Percentiles rank a stretch among this genome's conserved stretches.
These are phyloP conservation scores for Zophobas atratus DNA, from an alignment of 1,140 invertebrate species.

Conservation along the genomic window DNA sequence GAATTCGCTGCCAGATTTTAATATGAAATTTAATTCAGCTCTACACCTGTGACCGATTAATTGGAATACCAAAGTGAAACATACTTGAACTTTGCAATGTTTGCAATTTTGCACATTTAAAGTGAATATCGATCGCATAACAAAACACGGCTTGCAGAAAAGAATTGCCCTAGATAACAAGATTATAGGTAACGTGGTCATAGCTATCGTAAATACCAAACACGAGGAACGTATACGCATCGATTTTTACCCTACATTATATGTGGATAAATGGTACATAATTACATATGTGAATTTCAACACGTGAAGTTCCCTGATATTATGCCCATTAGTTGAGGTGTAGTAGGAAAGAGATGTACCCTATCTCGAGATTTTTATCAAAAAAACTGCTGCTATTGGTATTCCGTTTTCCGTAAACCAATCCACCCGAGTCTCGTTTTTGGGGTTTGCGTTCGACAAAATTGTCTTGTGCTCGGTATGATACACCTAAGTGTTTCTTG, in stretches of 20 bases:
- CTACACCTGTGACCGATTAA: slow-evolving; percentile 13
- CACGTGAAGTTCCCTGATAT: slow-evolving; percentile 16
- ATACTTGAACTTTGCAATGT: not conserved
- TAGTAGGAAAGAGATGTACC: not conserved
- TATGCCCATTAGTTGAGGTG: not conserved
- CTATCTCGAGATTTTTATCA: no score
- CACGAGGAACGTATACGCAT: no score
- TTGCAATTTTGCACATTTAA: no score
- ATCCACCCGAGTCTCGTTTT: no score
- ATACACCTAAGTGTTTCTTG: not conserved
- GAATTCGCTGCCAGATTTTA: slow-evolving; percentile 49
- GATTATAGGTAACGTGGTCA: slow-evolving; percentile 12
- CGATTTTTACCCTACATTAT: no score
- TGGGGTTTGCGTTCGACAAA: no score
- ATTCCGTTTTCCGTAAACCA: no score
- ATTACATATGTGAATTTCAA: slow-evolving; percentile 13
- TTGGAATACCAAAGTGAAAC: slow-evolving; percentile 14
- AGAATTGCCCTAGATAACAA: slow-evolving; percentile 13
- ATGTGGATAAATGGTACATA: not conserved
- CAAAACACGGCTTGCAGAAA: not conserved
- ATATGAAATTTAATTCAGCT: slow-evolving; percentile 47
- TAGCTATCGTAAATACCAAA: no score
- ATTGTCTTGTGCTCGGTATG: no score
- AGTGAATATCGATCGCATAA: slow-evolving; percentile 4
- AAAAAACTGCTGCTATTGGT: no score